phyloP scores from a whole-genome alignment of 1,140 invertebrate genomes.

The Sweltsa coloradensis region DNA sequence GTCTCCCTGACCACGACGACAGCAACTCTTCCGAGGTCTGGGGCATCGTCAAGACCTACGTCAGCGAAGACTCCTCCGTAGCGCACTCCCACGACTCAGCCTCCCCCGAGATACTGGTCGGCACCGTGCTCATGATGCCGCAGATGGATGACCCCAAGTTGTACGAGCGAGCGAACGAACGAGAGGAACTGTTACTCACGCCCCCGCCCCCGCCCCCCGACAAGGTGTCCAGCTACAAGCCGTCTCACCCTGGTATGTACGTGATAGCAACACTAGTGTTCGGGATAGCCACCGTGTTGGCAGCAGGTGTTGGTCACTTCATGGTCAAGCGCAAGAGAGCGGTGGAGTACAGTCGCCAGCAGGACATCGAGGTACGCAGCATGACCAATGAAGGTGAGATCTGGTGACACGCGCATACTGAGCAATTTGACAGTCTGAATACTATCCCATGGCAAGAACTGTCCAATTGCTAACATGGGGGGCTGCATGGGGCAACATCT shows the following conservation, averaged over 20 bases:
- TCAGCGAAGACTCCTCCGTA: background rate
- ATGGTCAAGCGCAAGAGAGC: slow-evolving; percentile 20
- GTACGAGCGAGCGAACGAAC: slow-evolving; percentile 28
- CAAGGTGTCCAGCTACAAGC: too few relatives aligned
- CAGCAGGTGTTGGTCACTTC: slow-evolving; percentile 8
- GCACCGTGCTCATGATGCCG: too few relatives aligned
- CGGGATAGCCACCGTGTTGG: background rate
- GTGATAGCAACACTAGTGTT: slow-evolving; percentile 19
- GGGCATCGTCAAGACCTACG: slow-evolving; percentile 3
- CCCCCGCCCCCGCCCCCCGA: too few relatives aligned
- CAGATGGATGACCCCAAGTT: slow-evolving; percentile 29
- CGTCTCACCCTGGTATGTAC: slow-evolving; percentile 24
- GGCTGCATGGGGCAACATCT: too few relatives aligned
- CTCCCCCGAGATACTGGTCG: too few relatives aligned
- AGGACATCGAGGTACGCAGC: slow-evolving; percentile 54
- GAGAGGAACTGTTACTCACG: slow-evolving; percentile 23
- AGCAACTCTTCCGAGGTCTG: background rate
- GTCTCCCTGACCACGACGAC: background rate
- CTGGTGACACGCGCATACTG: slow-evolving; percentile 54
- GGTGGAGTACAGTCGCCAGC: slow-evolving; percentile 31
- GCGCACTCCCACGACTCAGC: too few relatives aligned
- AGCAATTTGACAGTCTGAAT: too few relatives aligned
- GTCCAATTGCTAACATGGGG: too few relatives aligned
- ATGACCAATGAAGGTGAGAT: slow-evolving; percentile 48
- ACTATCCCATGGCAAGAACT: too few relatives aligned